These are phyloP conservation scores for Drosophila lowei DNA, from an alignment of 1,140 invertebrate species.

Conservation along the genomic window DNA sequence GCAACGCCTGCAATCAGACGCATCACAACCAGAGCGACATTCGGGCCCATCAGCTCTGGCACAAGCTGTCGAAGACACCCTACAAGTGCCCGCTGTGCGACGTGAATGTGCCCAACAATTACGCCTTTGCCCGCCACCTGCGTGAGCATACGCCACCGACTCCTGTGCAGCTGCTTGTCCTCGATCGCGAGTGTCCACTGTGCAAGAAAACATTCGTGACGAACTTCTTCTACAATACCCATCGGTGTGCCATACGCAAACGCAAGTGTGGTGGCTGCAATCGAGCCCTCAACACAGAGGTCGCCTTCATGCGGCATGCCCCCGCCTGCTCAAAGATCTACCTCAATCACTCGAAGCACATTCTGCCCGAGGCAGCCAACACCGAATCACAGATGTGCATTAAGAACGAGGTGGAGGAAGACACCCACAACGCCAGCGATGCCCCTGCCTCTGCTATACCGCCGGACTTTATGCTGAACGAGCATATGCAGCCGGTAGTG, in stretches of 20 bases:
- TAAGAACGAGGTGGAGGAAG: constrained; percentile 69
- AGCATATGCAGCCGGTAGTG: constrained; percentile 67
- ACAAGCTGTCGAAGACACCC: constrained; percentile 78
- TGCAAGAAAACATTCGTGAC: constrained; percentile 74
- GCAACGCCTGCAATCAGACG: constrained; percentile 73
- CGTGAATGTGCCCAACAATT: constrained; percentile 51
- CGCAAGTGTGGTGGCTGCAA: constrained; percentile 74
- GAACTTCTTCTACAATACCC: constrained; percentile 76
- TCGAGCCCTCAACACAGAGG: constrained; percentile 48
- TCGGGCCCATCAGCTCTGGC: constrained; percentile 78
- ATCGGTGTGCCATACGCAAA: constrained; percentile 72
- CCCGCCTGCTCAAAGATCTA: constrained; percentile 70
- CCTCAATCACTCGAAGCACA: constrained; percentile 70
- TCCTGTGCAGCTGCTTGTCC: constrained; percentile 52
- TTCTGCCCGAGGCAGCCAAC: constrained; percentile 55
- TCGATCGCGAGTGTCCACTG: constrained; percentile 71
- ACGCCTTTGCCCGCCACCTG: constrained; percentile 65
- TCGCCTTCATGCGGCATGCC: constrained; percentile 66
- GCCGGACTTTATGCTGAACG: constrained; percentile 38
- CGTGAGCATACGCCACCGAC: constrained; percentile 59
- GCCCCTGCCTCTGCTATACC: constrained; percentile 8
- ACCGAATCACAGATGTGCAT: constrained; percentile 63
- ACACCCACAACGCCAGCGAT: background rate
- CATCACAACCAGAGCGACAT: constrained; percentile 68
- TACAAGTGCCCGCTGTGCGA: constrained; percentile 72